Base-by-base conservation (phyloP, 2,797 vertebrate species). In the Acridotheres tristis region DNA sequence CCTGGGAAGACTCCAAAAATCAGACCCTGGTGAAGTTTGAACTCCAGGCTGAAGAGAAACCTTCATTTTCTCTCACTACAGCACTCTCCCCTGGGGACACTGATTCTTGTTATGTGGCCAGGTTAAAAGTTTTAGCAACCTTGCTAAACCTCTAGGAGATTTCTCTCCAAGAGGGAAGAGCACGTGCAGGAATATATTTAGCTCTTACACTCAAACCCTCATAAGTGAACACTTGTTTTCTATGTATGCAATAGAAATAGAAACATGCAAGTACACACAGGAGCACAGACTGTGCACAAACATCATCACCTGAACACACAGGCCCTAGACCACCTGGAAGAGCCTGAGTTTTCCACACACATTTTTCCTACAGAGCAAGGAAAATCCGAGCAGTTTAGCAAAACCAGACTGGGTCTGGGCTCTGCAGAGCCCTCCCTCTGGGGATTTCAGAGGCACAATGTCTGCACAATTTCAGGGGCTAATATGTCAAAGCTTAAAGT, bases 391-490 rank as follows among this genome's bases (percentile, higher is more conserved):
- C 40, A 48, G 34, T 71, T 90, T 9, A 87, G 65, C 43, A 82
- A 53, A 72, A 53, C 40, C 65, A 81, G 69, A 71, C 68, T 38
- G 3, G 0, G 27, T 10, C 23, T n/a, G n/a, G 57, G 55, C 32
- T 72, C 40, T 69, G 69, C 29, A 69, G 32, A 92, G 29, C 21
- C 55, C 40, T 36, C 8, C 40, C 1, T 74, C 67, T 40, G 42
- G 12, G 30, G 32, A 74, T 20, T 43, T 48, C 16, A 82, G 45
- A 80, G 23, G 45, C 62, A 82, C 32, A 94, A 86, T 21, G n/a
- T 19, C 68, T 91, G 69, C 57, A 85, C 65, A 88, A 36, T 90
- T 88, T 71, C 75, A 85, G 40, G 43, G 47, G 42, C 61, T 61
- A 47, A 43, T 42, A 74, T n/a, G 57, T 17, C 57, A 45, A 81